phyloP scores from a whole-genome alignment of 2,797 vertebrate species.

The Mormyrus proboscirostris region DNA sequence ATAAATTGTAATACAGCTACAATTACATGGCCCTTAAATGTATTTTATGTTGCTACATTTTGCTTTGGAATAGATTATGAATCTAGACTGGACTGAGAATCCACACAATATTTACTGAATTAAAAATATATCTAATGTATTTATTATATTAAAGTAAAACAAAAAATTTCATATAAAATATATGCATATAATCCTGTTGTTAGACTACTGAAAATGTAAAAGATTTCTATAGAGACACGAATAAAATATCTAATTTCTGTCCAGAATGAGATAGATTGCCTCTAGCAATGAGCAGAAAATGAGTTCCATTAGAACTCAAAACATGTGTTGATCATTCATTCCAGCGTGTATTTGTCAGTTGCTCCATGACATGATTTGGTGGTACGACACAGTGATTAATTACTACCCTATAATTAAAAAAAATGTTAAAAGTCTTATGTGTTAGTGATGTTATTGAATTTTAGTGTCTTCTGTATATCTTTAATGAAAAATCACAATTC shows the following conservation, averaged over 20 bases:
- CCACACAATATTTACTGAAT: not conserved
- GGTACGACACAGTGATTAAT: conserved; percentile 31
- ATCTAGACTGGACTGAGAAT: not conserved
- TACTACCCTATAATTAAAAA: conserved; percentile 54
- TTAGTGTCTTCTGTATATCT: not conserved
- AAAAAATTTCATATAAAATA: not conserved
- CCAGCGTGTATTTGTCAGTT: conserved; percentile 43
- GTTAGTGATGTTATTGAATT: conserved; percentile 10
- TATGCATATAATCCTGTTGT: not conserved
- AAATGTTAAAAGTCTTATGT: conserved; percentile 42
- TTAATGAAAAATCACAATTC: not conserved
- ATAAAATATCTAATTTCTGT: not conserved
- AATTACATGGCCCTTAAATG: not conserved
- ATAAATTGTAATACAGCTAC: not conserved
- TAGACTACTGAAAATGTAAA: not conserved
- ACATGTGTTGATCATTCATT: conserved; percentile 39
- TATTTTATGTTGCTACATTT: conserved; percentile 54
- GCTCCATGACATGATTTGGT: conserved; percentile 49
- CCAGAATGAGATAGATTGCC: not conserved
- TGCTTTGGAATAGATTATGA: conserved; percentile 38
- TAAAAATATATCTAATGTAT: not conserved
- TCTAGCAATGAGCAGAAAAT: not conserved
- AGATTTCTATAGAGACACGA: not conserved
- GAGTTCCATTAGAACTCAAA: conserved; percentile 36
- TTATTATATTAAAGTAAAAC: not conserved